Evolutionary conservation across 2,888 invertebrate species (phyloP).

Genomic region (Ernsta delagoae): DNA sequence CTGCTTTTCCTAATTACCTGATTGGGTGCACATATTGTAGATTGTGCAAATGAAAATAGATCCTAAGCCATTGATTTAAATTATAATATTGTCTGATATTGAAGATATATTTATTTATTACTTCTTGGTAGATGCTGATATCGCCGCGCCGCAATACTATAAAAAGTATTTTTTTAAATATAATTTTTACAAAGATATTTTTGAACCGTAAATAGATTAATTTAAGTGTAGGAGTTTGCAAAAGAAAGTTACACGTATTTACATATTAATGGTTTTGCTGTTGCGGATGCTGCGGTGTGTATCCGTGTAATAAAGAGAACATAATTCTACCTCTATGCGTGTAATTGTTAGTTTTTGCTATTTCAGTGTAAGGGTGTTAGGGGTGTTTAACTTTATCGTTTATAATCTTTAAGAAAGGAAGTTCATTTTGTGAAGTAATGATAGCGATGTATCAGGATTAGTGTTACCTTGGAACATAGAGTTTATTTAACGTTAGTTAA

Average conservation of each 20-base stretch:
- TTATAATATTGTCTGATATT: no score
- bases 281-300: slow-evolving; percentile 24
- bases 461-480: neutral
- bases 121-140: no score
- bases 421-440: slow-evolving; percentile 21
- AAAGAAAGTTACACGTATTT: neutral
- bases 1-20: slow-evolving; percentile 38
- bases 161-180: no score
- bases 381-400: slow-evolving; percentile 35
- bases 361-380: slow-evolving; percentile 31
- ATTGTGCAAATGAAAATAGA: neutral
- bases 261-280: slow-evolving; percentile 38
- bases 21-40: slow-evolving; percentile 17
- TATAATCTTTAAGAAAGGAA: slow-evolving; percentile 29
- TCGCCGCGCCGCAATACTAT: no score
- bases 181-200: neutral
- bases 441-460: slow-evolving; percentile 21
- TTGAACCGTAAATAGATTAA: neutral
- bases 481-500: neutral
- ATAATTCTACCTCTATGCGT: neutral
- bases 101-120: no score
- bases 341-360: slow-evolving; percentile 36
- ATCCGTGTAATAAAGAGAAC: no score
- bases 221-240: neutral
- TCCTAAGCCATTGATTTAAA: slow-evolving; percentile 24